Evolutionary conservation across 1,140 invertebrate species (phyloP).

Genomic region (Dendrolimus punctatus): DNA sequence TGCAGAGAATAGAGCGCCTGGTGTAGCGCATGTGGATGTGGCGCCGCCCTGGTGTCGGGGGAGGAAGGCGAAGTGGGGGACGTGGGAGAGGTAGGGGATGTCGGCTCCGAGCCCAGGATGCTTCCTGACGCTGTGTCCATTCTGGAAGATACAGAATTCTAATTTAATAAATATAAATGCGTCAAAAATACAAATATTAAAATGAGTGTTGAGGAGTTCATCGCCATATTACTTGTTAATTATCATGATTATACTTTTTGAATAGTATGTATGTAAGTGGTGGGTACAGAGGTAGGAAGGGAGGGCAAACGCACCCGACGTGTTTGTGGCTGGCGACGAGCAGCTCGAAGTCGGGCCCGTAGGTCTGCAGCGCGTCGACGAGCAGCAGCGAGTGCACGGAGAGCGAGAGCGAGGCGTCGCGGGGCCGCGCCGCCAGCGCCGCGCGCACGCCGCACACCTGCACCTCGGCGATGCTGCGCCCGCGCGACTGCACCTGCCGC

Average conservation of each 20-base stretch:
- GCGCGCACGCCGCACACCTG: conserved; percentile 91
- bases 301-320: conserved; percentile 77
- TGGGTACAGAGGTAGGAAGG: too few relatives aligned
- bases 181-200: too few relatives aligned
- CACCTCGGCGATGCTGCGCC: conserved; percentile 89
- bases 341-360: conserved; percentile 95
- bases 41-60: conserved; percentile 77
- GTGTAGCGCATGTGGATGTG: conserved; percentile 49
- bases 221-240: too few relatives aligned
- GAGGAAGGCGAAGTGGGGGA: conserved; percentile 68
- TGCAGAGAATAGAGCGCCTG: conserved; percentile 37
- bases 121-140: conserved; percentile 96
- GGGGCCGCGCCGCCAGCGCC: conserved; percentile 79
- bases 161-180: conserved; percentile 2
- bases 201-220: too few relatives aligned
- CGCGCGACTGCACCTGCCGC: conserved; percentile 79
- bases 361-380: conserved; percentile 95
- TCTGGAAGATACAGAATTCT: conserved; percentile 56
- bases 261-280: too few relatives aligned
- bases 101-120: conserved; percentile 91
- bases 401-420: conserved; percentile 83
- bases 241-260: too few relatives aligned
- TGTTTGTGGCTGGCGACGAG: conserved; percentile 95
- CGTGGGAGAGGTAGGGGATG: conserved; percentile 86
- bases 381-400: conserved; percentile 93